Evolutionary conservation across 2,888 invertebrate genomes (phyloP), one percentile per base, ranked within the genome.

Genomic region (Philopedon plagiatum): DNA sequence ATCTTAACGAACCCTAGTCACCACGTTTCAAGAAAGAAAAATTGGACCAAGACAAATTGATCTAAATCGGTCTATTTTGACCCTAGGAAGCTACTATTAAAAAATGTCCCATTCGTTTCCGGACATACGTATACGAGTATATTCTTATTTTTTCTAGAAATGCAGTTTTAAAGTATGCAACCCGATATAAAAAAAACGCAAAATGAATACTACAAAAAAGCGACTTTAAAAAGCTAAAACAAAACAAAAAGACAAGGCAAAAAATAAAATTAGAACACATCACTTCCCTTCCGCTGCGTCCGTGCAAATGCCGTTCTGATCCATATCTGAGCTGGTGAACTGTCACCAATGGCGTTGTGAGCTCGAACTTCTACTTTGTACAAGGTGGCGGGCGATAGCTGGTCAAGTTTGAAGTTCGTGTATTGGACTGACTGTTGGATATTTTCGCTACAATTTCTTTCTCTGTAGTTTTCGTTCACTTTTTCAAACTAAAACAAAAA

Each of bases 341-440:
- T 95, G 86, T 88, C 91, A 68, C 97, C 97, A 75, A 97, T 93
- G 21, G 90, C 87, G 85, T 98, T 98, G 84, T 93, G 93, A 49
- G 97, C 97, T 77, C 91, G 88, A 68, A 97, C 87, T 82, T 95
- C 93, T 81, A 96, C 91, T 81, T 90, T 91, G 87, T 98, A 97
- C 77, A 90, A 91, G 4, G 94, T 93, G 83, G 95, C 93, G 0
- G 96, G 91, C 63, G 87, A 87, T 18, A 98, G 88, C 13, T 89
- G 86, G 75, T 88, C 88, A 81, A 97, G 87, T 86, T 92, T 91
- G 79, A 90, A 91, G 74, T 86, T 88, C 65, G 91, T 90, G 69
- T 91, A 90, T 78, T 89, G 88, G 62, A 88, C 88, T 54, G 91
- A 90, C 77, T 89, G 89, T 37, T 90, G 86, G 71, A 91, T 90